Base-by-base conservation (phyloP, 1,140 invertebrate species). In the Drosophila albomicans region DNA sequence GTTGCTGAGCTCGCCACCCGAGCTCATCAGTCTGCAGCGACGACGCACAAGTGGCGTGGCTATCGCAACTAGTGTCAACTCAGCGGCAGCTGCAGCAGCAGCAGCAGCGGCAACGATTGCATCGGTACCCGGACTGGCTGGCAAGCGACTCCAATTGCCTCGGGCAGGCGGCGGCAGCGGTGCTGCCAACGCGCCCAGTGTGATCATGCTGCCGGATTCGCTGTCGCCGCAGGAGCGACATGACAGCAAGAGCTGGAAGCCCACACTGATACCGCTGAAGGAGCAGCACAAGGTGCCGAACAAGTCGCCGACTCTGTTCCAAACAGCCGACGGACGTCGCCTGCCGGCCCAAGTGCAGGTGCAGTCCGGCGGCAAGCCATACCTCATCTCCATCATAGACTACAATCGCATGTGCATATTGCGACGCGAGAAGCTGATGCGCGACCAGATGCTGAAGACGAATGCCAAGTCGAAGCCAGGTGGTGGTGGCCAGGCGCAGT, bases 371-470 rank as follows among this genome's bases (percentile, higher is more conserved):
- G 95, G 95, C 6, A 95, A 95, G 80, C 94, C 95, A 1, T 95
- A 95, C 79, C 94, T 95, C 89, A 95, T 95, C 59, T 95, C 95
- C 7, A 93, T 95, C 30, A 94, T 95, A 63, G 95, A 95, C 81
- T 95, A 95, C 92, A 95, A 95, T 80, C 95, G 94, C 72, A 95
- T 95, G 95, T 95, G 95, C 81, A 93, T 95, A 13, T 94, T 95
- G 72, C 93, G 95, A 1, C 91, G 94, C 2, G 95, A 95, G 77
- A 95, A 95, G 68, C 92, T 95, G 56, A 93, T 94, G 71, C 94
- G 94, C 4, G 93, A 95, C 38, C 93, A 94, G 63, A 93, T 94
- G 86, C 87, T 93, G 43, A 92, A 94, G 56, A 58, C 79, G n/a
- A 87, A 82, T 46, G 76, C 79, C 61, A 89, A 89, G 75, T 28